These are phyloP conservation scores for Perca fluviatilis DNA, from an alignment of 2,113 vertebrate species.

Conservation along the genomic window DNA sequence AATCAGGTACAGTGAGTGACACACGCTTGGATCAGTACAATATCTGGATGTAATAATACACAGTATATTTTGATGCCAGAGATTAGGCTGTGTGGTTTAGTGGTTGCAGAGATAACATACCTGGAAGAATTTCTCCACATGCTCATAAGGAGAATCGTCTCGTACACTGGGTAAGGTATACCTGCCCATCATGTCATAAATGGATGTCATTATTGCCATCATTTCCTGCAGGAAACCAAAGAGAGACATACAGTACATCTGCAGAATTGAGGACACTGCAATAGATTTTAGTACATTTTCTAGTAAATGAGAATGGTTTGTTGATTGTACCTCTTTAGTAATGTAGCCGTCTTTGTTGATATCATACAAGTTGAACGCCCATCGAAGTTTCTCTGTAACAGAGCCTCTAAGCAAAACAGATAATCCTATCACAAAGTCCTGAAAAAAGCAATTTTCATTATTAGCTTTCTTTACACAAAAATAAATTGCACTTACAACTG, in stretches of 20 bases:
- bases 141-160: slow-evolving; percentile 87
- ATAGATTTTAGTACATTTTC: not conserved
- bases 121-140: slow-evolving; percentile 97
- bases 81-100: not conserved
- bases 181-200: slow-evolving; percentile 98
- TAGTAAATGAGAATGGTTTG: not conserved
- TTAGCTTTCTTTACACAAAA: not conserved
- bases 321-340: slow-evolving; percentile 91
- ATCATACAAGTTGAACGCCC: slow-evolving; percentile 98
- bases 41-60: not conserved
- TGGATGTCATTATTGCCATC: slow-evolving; percentile 95
- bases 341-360: slow-evolving; percentile 96
- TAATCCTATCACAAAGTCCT: slow-evolving; percentile 94
- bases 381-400: slow-evolving; percentile 93
- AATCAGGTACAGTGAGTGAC: not conserved
- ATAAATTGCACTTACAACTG: not conserved
- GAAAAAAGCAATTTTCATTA: not conserved
- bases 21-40: not conserved
- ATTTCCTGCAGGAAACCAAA: slow-evolving; percentile 87
- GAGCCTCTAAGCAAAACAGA: slow-evolving; percentile 93
- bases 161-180: slow-evolving; percentile 89
- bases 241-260: not conserved
- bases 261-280: not conserved
- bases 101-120: slow-evolving; percentile 71
- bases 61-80: not conserved